phyloP scores from a whole-genome alignment of 2,888 invertebrate genomes.

The Chalcosyrphus nemorum region DNA sequence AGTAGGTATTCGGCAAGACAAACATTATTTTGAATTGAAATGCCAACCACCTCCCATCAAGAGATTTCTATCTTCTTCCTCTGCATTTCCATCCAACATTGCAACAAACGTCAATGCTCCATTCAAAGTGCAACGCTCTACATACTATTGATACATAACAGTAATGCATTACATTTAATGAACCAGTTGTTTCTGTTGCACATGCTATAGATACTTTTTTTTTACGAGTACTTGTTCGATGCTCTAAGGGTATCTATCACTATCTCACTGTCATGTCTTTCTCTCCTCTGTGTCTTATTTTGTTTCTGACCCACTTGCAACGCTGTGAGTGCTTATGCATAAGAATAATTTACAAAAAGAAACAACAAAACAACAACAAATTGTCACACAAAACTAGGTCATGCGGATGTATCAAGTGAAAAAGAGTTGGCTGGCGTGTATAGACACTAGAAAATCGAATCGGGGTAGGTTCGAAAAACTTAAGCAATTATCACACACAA shows the following conservation, averaged over 20 bases:
- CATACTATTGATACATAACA: background rate
- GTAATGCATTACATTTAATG: background rate
- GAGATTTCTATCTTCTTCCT: background rate
- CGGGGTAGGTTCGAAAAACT: slow-evolving; percentile 14
- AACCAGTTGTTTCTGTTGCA: background rate
- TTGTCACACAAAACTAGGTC: slow-evolving; percentile 62
- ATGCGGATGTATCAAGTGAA: slow-evolving; percentile 46
- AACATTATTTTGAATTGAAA: background rate
- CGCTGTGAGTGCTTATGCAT: slow-evolving; percentile 13
- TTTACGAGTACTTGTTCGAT: too few relatives aligned
- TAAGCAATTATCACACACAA: background rate
- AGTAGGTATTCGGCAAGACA: too few relatives aligned
- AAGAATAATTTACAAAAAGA: slow-evolving; percentile 40
- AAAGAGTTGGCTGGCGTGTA: slow-evolving; percentile 6
- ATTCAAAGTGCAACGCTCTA: background rate
- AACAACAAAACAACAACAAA: slow-evolving; percentile 33
- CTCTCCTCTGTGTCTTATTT: slow-evolving; percentile 24
- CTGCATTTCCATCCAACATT: background rate
- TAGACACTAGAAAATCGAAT: slow-evolving; percentile 50
- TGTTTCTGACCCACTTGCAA: slow-evolving; percentile 38
- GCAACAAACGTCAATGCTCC: background rate
- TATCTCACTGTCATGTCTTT: background rate
- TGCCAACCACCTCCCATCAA: background rate
- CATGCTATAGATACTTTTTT: background rate
- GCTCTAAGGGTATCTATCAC: background rate